These are phyloP conservation scores for Thymelicus acteon DNA, from an alignment of 2,888 invertebrate genomes.

Conservation along the genomic window DNA sequence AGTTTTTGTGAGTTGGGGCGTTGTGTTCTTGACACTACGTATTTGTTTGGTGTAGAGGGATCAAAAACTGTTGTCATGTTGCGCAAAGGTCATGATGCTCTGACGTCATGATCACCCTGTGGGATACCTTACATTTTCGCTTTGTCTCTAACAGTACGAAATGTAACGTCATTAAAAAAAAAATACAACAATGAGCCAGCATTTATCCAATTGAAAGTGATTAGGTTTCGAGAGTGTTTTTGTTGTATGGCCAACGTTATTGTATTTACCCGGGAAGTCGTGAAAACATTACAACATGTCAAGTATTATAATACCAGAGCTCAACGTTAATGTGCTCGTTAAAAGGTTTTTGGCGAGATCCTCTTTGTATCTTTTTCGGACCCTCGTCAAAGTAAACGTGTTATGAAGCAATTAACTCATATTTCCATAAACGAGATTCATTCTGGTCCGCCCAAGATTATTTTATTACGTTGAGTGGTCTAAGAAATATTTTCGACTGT, in stretches of 20 bases:
- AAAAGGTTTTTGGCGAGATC: slow-evolving; percentile 64
- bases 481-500: slow-evolving; percentile 22
- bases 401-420: slow-evolving; percentile 66
- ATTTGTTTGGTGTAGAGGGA: no score
- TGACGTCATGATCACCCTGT: no score
- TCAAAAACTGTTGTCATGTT: no score
- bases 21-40: no score
- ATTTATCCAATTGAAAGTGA: slow-evolving; percentile 16
- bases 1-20: no score
- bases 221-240: slow-evolving; percentile 28
- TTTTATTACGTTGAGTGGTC: slow-evolving; percentile 38
- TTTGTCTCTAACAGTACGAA: no score
- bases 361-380: slow-evolving; percentile 63
- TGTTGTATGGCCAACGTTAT: slow-evolving; percentile 24
- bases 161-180: not conserved
- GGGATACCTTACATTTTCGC: no score
- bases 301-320: slow-evolving; percentile 56
- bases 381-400: slow-evolving; percentile 74
- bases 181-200: slow-evolving; percentile 21
- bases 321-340: slow-evolving; percentile 63
- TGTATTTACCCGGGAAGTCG: slow-evolving; percentile 25
- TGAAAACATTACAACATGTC: slow-evolving; percentile 49
- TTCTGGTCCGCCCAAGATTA: slow-evolving; percentile 41
- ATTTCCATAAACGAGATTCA: slow-evolving; percentile 46
- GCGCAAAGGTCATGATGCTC: no score